These are phyloP conservation scores for Drosophila pachea DNA, from an alignment of 1,140 invertebrate genomes.

Conservation along the genomic window DNA sequence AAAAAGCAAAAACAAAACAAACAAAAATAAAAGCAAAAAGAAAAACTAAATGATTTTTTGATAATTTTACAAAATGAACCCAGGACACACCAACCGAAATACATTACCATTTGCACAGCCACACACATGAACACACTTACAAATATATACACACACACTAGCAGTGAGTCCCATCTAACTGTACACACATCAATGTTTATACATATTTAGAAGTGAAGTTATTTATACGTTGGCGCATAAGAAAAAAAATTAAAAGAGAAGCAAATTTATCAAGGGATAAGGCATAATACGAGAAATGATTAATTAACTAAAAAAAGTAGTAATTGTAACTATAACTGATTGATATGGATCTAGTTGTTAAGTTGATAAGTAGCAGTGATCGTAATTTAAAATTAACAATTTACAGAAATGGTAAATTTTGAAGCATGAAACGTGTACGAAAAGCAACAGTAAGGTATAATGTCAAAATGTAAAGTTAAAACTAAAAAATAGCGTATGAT, in stretches of 20 bases:
- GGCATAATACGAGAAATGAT: conserved; percentile 40
- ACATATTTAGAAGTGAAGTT: conserved; percentile 76
- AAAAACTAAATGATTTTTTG: conserved; percentile 75
- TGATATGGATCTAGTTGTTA: conserved; percentile 69
- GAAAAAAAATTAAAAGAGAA: conserved; percentile 45
- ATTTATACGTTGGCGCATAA: conserved; percentile 73
- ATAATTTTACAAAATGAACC: conserved; percentile 70
- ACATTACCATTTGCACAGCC: conserved; percentile 32
- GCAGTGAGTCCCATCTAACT: conserved; percentile 45
- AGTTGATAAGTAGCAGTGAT: conserved; percentile 73
- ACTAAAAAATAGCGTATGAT: conserved; percentile 43
- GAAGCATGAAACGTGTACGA: conserved; percentile 68
- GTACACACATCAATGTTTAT: conserved; percentile 69
- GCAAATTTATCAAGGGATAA: conserved; percentile 31
- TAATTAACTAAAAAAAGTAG: conserved; percentile 35
- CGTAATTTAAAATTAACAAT: conserved; percentile 75
- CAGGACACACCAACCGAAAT: conserved; percentile 20
- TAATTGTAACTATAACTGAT: conserved; percentile 64
- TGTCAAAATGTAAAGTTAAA: conserved; percentile 61
- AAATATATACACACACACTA: conserved; percentile 36
- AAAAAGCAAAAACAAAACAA: conserved; percentile 29
- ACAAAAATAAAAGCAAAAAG: conserved; percentile 28
- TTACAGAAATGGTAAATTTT: conserved; percentile 52
- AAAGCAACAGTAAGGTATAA: conserved; percentile 73
- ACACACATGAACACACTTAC: conserved; percentile 36